Evolutionary conservation across 2,113 vertebrate genomes (phyloP), one percentile per base, ranked within the genome.

Genomic region (Boleophthalmus pectinirostris): DNA sequence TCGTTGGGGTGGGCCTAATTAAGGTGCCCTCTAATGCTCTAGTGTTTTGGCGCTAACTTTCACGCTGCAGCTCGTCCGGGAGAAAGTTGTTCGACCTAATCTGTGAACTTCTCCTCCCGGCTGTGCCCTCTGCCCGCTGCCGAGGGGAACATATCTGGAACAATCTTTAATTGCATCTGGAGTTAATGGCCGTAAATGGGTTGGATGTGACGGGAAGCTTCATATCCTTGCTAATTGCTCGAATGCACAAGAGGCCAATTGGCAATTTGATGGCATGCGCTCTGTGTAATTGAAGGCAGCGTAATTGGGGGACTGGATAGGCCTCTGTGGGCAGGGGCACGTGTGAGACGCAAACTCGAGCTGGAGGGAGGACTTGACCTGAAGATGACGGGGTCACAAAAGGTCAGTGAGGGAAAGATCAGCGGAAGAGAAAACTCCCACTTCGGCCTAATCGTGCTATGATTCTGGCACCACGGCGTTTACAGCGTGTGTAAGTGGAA

Each of bases 241-340:
- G 64, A 85, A 91, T 91, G 86, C 89, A 86, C 88, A 81, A 73
- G 88, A 88, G 90, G 85, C 74, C 86, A 88, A 90, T 88, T 85
- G 88, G 61, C 85, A 79, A 73, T 91, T 85, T 91, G 84, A 88
- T 81, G 78, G 74, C 77, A 54, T 14, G 79, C 67, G 69, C 79
- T 78, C 43, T 69, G 82, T 83, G 77, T 83, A 87, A 90, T 87
- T 85, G 85, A 83, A 86, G 85, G 82, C 11, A 66, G 66, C 61
- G 54, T 87, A 88, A 89, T 87, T 90, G 87, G 84, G 79, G 66
- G 78, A 80, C 69, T 71, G 81, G 77, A 82, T 87, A 85, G 68
- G 77, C 61, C 77, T 1, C 8, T 73, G 24, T 63, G 80, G 79
- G 81, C 64, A 53, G 67, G n/a, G 4, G 47, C 29, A 21, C 46